A percentile compares a stretch with the other conserved stretches of the same genome.
These are phyloP conservation scores for Raja brachyura DNA, from an alignment of 2,113 vertebrate species.

Conservation along the genomic window DNA sequence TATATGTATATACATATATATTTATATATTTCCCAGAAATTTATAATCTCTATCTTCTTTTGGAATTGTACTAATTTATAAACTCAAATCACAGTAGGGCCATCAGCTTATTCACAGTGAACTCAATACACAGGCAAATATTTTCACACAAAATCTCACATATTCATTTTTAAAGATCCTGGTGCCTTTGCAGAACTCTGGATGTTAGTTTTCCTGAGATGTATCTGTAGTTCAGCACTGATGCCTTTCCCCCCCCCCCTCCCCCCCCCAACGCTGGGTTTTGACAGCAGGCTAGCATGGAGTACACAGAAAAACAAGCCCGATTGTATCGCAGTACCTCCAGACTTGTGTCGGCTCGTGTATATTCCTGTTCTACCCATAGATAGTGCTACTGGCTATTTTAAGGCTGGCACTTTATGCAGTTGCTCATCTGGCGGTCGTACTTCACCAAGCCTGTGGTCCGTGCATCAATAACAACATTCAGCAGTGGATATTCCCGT, in stretches of 20 bases:
- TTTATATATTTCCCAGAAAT: constrained; percentile 35
- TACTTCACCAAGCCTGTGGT: not conserved
- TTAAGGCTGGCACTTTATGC: constrained; percentile 16
- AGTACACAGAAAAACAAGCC: not conserved
- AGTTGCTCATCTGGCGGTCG: not conserved
- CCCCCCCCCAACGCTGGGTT: too few relatives aligned
- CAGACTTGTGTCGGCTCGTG: not conserved
- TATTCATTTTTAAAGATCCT: constrained; percentile 4
- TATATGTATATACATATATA: constrained; percentile 35
- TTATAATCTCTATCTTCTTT: constrained; percentile 18
- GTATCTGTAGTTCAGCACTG: not conserved
- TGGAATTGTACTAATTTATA: constrained; percentile 15
- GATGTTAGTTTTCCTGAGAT: not conserved
- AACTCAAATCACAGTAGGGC: constrained; percentile 7
- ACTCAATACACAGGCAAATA: constrained; percentile 8
- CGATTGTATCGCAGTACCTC: not conserved
- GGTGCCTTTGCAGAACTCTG: not conserved
- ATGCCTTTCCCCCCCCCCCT: not conserved
- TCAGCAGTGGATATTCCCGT: not conserved
- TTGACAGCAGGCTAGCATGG: not conserved
- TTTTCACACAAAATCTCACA: constrained; percentile 14
- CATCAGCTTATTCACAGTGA: constrained; percentile 20
- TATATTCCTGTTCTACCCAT: not conserved
- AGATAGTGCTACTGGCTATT: not conserved
- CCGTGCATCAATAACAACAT: not conserved